These are phyloP conservation scores for Sebastes jordani DNA, from an alignment of 2,797 vertebrate species.

Conservation along the genomic window DNA sequence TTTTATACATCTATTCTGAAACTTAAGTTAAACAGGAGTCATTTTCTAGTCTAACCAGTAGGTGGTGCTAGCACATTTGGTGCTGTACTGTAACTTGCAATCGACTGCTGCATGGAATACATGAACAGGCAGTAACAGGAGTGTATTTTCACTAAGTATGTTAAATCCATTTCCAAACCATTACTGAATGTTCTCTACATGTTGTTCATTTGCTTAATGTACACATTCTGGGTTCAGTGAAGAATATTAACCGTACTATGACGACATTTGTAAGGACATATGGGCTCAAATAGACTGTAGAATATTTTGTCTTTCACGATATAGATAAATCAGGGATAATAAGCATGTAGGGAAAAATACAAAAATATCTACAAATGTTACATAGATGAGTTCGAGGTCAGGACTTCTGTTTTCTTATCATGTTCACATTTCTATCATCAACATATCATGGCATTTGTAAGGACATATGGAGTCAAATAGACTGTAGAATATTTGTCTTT, in stretches of 20 bases:
- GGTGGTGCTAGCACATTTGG: neutral
- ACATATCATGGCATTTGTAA: no score
- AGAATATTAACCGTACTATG: accelerated
- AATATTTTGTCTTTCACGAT: neutral
- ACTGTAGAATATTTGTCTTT: no score
- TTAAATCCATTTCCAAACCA: no score
- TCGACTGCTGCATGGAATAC: neutral
- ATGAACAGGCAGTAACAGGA: neutral
- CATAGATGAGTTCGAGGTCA: neutral
- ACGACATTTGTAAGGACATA: no score
- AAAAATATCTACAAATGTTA: neutral
- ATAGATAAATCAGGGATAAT: neutral
- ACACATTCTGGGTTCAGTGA: neutral
- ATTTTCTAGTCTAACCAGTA: slow-evolving; percentile 1
- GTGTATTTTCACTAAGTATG: no score
- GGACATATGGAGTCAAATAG: no score
- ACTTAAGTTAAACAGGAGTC: neutral
- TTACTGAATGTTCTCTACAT: no score
- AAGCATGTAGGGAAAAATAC: neutral
- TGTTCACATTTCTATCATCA: no score
- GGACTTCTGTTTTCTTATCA: no score
- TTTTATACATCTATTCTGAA: neutral
- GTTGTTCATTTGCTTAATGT: neutral
- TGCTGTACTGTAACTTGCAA: neutral
- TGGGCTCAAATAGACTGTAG: no score